Evolutionary conservation across 2,888 invertebrate species (phyloP).

Genomic region (Pteria penguin): DNA sequence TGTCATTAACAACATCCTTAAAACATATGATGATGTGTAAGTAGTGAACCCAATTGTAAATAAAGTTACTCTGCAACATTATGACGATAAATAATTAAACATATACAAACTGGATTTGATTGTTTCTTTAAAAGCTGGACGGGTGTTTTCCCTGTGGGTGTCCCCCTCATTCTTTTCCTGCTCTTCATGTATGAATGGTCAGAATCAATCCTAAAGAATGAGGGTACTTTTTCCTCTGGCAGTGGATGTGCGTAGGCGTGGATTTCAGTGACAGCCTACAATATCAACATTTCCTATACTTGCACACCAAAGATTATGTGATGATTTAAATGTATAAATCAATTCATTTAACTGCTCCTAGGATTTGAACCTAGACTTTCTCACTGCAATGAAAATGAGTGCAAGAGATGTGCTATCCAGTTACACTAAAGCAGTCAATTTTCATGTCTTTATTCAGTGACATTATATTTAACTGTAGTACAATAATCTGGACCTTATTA

Average conservation of each 20-base stretch:
- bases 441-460: background rate
- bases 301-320: background rate
- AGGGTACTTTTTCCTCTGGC: background rate
- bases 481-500: background rate
- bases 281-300: background rate
- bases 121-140: background rate
- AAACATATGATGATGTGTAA: too few species aligned
- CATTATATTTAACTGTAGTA: background rate
- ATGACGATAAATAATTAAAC: too few species aligned
- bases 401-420: background rate
- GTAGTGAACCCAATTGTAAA: too few species aligned
- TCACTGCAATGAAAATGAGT: background rate
- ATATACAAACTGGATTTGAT: background rate
- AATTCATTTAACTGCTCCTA: background rate
- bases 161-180: background rate
- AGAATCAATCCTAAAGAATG: background rate
- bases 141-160: background rate
- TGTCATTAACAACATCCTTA: too few species aligned
- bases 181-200: background rate
- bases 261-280: too few species aligned
- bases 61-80: too few species aligned
- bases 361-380: slow-evolving; percentile 10
- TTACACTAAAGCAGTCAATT: background rate
- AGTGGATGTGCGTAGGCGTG: too few species aligned
- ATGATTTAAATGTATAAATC: background rate